Percentiles rank a stretch among this genome's conserved stretches.
phyloP scores from a whole-genome alignment of 2,888 invertebrate species.

The Adela reaumurella region DNA sequence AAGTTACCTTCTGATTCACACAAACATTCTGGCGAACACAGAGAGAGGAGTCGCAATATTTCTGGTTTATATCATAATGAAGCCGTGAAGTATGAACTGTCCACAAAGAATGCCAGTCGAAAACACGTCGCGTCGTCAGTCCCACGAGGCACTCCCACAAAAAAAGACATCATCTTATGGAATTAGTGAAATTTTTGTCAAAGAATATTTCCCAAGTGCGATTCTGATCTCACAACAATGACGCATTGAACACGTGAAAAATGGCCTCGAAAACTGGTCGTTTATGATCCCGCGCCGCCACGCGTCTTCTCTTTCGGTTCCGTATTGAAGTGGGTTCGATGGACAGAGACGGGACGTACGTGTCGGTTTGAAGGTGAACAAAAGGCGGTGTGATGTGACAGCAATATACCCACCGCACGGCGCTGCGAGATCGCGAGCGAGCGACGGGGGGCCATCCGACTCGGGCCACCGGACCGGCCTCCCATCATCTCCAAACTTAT shows the following conservation, averaged over 20 bases:
- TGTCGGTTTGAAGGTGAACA: conserved; percentile 24
- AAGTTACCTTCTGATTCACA: too few relatives aligned
- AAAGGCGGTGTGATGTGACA: conserved; percentile 42
- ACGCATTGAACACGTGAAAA: conserved; percentile 56
- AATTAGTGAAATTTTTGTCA: conserved; percentile 2
- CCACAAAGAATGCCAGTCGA: too few relatives aligned
- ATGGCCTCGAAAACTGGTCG: conserved; percentile 23
- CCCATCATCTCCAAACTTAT: conserved; percentile 15
- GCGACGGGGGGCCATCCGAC: conserved; percentile 33
- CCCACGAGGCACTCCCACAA: too few relatives aligned
- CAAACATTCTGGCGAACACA: too few relatives aligned
- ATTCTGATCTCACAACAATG: conserved; percentile 51
- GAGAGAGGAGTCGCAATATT: too few relatives aligned
- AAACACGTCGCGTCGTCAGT: too few relatives aligned
- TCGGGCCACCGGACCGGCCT: conserved; percentile 26
- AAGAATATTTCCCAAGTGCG: conserved; percentile 44
- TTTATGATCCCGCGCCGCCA: not conserved
- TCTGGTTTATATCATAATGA: too few relatives aligned
- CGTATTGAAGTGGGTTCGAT: not conserved
- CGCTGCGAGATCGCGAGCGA: conserved; percentile 13
- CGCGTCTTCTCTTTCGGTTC: not conserved
- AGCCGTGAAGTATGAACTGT: too few relatives aligned
- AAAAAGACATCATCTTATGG: not conserved
- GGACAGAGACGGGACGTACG: conserved; percentile 28
- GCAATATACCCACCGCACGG: conserved; percentile 23